Evolutionary conservation across 2,797 vertebrate species (phyloP).

Genomic region (Otolemur crassicaudatus): DNA sequence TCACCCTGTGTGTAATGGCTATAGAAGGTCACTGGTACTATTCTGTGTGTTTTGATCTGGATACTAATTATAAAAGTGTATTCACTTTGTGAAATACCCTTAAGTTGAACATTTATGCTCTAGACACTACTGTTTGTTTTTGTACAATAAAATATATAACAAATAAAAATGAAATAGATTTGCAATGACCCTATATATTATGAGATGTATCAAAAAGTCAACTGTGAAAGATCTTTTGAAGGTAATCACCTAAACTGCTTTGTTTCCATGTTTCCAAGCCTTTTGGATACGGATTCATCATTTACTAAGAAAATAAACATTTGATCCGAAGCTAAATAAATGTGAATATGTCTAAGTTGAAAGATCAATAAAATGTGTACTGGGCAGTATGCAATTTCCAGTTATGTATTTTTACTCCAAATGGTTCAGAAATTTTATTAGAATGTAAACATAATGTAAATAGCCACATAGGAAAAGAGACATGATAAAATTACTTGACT

Average conservation of each 20-base stretch:
- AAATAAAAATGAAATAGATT: not conserved
- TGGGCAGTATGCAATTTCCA: not conserved
- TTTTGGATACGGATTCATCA: not conserved
- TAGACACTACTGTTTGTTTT: not conserved
- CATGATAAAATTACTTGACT: not conserved
- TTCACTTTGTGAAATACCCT: not conserved
- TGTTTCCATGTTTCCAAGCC: constrained; percentile 30
- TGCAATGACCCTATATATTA: not conserved
- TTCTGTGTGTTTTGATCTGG: not conserved
- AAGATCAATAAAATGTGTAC: not conserved
- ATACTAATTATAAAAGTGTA: not conserved
- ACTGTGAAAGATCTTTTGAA: constrained; percentile 17
- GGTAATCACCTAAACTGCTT: not conserved
- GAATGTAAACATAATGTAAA: not conserved
- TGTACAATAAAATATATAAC: not conserved
- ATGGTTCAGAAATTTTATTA: not conserved
- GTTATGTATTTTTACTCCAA: not conserved
- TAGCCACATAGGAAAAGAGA: not conserved
- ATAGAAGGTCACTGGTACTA: not conserved
- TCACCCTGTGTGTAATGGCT: not conserved
- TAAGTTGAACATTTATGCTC: not conserved
- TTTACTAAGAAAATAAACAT: constrained; percentile 12
- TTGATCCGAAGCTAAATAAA: constrained; percentile 22
- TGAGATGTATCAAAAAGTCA: not conserved
- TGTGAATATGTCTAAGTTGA: not conserved